A percentile compares a stretch with the other conserved stretches of the same genome.
These are phyloP conservation scores for Urocyon cinereoargenteus DNA, from an alignment of 2,797 vertebrate genomes.

Conservation along the genomic window DNA sequence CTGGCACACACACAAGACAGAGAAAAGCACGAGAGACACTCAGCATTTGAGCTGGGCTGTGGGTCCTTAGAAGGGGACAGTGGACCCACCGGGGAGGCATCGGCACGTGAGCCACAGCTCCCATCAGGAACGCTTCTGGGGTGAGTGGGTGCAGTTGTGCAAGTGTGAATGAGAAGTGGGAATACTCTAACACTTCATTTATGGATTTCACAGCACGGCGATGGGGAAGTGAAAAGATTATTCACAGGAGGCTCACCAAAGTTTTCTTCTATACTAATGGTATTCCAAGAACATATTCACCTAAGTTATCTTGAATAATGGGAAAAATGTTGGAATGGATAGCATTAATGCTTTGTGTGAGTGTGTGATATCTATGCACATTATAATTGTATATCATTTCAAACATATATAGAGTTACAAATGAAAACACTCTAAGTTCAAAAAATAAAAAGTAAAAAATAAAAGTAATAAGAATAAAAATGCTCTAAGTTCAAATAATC, in stretches of 20 bases:
- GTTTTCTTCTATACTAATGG: background rate
- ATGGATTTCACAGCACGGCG: background rate
- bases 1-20: background rate
- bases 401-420: background rate
- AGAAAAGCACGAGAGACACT: background rate
- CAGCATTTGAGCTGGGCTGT: background rate
- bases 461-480: constrained; percentile 8
- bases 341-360: background rate
- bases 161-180: background rate
- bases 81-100: background rate
- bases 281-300: background rate
- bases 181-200: background rate
- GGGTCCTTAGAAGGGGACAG: background rate
- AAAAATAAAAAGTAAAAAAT: background rate
- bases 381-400: background rate
- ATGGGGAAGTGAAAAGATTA: background rate
- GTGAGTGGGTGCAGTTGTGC: background rate
- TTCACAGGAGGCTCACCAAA: background rate
- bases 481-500: background rate
- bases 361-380: background rate
- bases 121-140: background rate
- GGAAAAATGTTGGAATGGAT: background rate
- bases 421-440: constrained; percentile 2
- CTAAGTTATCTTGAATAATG: background rate
- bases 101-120: background rate